Base-by-base conservation (phyloP, 64 coral and sea anemone species). In the Stichodactyla mertensii region DNA sequence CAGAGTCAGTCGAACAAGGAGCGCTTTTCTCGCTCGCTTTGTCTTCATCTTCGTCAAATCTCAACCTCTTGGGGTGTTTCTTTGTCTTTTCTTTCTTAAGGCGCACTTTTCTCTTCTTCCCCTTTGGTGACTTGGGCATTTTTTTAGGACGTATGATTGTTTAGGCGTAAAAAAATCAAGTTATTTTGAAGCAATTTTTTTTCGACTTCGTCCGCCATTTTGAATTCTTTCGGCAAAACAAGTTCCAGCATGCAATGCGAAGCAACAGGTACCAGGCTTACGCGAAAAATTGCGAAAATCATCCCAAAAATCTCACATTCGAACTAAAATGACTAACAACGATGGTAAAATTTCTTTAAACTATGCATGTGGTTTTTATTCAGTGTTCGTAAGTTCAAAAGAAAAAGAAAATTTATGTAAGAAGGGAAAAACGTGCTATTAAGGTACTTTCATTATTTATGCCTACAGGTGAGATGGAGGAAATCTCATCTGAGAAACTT, bases 91-190 rank as follows among this genome's bases (percentile, higher is more conserved):
- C 85, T 67, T 80, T 81, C 54, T 91, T 91, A 5, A 55, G 64
- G 13, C 71, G 57, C 11, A 86, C 86, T 84, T 87, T 91, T 87
- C 90, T 69, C 61, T 91, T 91, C 26, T 91, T 91, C 14, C 62
- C 71, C 28, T 87, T 87, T 11, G 77, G 57, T 61, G 85, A 19
- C 52, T 91, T 91, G 6, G 90, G 90, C 90, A 91, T 91, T 54
- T 57, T 45, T 45, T 83, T 83, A 64, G 6, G 51, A 16, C 7
- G 60, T 64, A 58, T 13, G 7, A 20, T 26, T 6, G 6, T 16
- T 61, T 52, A 57, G n/a, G 16, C 51, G 53, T 18, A 19, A 74
- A 53, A 15, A 15, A 14, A 28, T 81, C 20, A 85, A 36, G 24
- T 12, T 16, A 36, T 62, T 22, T 16, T 85, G 15, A 56, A 6